Conservation (phyloP, 2,113 vertebrate species). For the Glaucidium brasilianum region DNA sequence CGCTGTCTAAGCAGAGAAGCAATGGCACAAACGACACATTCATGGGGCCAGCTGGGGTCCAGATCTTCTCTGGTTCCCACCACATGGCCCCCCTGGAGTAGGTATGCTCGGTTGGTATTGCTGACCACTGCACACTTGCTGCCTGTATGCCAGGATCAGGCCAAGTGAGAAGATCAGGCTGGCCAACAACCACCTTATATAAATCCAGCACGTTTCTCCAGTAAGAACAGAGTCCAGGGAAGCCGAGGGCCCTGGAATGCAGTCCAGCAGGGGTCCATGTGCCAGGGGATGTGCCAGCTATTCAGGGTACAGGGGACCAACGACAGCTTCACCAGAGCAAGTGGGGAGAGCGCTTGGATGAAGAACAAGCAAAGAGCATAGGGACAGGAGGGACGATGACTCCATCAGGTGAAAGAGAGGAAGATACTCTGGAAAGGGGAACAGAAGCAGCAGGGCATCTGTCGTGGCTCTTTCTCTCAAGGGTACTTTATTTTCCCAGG, state of each 20-base stretch:
- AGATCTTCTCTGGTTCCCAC: not conserved
- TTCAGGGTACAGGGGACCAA: not conserved
- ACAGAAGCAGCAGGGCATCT: not conserved
- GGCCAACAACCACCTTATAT: not conserved
- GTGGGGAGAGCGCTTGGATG: fast-evolving
- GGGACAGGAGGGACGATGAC: not conserved
- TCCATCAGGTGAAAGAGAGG: not conserved
- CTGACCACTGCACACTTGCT: fast-evolving
- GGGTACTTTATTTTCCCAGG: not conserved
- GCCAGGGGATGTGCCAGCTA: not conserved
- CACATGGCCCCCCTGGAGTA: not conserved
- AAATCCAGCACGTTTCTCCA: not conserved
- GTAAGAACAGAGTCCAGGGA: not conserved
- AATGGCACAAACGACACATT: not conserved
- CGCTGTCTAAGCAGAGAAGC: not conserved
- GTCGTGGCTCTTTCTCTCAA: not conserved
- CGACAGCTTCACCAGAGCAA: not conserved
- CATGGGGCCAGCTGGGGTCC: not conserved
- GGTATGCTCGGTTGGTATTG: fast-evolving
- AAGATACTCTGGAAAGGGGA: not conserved
- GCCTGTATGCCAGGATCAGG: not conserved
- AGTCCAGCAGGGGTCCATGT: not conserved
- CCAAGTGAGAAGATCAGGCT: not conserved
- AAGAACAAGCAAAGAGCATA: not conserved
- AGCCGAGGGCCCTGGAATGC: not conserved